A percentile compares a stretch with the other conserved stretches of the same genome.
phyloP scores from a whole-genome alignment of 2,113 vertebrate genomes.

The Dicerorhinus sumatrensis region DNA sequence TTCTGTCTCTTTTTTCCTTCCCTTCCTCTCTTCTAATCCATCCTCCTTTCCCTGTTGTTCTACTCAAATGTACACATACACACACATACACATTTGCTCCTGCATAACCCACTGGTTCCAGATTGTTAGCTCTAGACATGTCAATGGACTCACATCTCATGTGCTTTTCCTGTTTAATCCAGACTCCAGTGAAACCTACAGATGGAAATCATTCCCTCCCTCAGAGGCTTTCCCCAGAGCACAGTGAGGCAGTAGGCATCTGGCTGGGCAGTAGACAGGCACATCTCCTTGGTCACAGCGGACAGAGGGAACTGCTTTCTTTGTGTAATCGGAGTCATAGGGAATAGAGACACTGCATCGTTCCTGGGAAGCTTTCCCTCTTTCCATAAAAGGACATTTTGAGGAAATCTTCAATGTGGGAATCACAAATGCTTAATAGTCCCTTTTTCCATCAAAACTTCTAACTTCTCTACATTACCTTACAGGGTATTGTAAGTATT shows the following conservation, averaged over 20 bases:
- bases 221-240: not conserved
- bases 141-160: not conserved
- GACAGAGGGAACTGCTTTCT: not conserved
- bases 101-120: not conserved
- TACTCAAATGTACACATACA: not conserved
- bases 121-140: not conserved
- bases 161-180: not conserved
- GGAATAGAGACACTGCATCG: not conserved
- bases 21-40: not conserved
- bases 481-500: not conserved
- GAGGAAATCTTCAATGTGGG: not conserved
- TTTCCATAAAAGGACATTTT: not conserved
- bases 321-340: not conserved
- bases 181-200: not conserved
- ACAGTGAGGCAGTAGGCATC: not conserved
- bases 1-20: not conserved
- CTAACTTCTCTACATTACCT: not conserved
- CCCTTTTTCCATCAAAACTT: not conserved
- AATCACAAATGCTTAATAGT: not conserved
- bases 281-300: not conserved
- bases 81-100: not conserved
- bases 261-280: not conserved
- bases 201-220: not conserved
- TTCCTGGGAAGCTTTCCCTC: not conserved
- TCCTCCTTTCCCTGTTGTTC: not conserved